phyloP scores from a whole-genome alignment of 2,888 invertebrate genomes.

The Ormyrus rosae region DNA sequence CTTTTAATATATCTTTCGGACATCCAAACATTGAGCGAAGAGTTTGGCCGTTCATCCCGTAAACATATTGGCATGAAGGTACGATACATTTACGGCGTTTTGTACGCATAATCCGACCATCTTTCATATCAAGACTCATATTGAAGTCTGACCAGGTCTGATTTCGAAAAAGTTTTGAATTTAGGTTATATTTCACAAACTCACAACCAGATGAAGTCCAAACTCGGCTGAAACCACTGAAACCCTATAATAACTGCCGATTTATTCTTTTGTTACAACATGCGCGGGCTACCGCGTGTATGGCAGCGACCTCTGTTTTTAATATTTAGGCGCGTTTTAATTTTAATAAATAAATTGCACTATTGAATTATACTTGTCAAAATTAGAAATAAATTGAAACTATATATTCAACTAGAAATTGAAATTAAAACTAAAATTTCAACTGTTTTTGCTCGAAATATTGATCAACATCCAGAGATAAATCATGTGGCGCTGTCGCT shows the following conservation, averaged over 20 bases:
- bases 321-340: no score
- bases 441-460: no score
- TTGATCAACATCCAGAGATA: no score
- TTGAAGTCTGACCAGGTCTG: not conserved
- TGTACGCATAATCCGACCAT: not conserved
- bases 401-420: no score
- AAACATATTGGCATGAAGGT: slow-evolving; percentile 22
- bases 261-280: not conserved
- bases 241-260: not conserved
- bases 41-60: slow-evolving; percentile 3
- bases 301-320: no score
- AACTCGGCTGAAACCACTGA: no score
- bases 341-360: no score
- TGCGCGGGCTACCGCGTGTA: no score
- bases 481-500: no score
- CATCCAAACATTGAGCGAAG: slow-evolving; percentile 43
- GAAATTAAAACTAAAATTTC: no score
- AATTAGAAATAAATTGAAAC: no score
- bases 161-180: not conserved
- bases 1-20: slow-evolving; percentile 32
- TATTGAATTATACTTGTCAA: no score
- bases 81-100: slow-evolving; percentile 32
- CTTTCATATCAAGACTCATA: not conserved
- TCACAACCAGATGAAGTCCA: not conserved
- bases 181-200: not conserved